These are phyloP conservation scores for Varanus komodoensis DNA, from an alignment of 2,113 vertebrate species.

Conservation along the genomic window DNA sequence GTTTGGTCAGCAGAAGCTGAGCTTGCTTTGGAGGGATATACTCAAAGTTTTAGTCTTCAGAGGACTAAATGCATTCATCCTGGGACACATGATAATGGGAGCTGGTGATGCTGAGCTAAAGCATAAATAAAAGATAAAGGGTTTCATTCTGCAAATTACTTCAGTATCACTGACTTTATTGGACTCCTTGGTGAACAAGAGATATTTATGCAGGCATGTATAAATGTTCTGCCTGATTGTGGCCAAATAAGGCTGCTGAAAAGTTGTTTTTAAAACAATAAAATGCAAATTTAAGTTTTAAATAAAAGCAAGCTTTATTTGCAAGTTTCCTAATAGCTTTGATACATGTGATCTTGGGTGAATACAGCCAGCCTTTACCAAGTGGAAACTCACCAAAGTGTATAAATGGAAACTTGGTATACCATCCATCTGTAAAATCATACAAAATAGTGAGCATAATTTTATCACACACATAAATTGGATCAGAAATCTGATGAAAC, in stretches of 20 bases:
- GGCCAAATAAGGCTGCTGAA: background rate
- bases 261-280: background rate
- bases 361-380: background rate
- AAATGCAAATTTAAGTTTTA: background rate
- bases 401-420: background rate
- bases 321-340: background rate
- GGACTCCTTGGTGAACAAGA: background rate
- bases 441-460: background rate
- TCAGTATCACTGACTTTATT: slow-evolving; percentile 9
- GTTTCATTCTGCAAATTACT: slow-evolving; percentile 52
- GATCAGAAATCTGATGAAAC: slow-evolving; percentile 4
- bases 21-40: slow-evolving; percentile 43
- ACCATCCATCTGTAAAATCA: background rate
- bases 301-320: background rate
- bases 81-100: slow-evolving; percentile 1
- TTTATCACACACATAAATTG: background rate
- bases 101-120: slow-evolving; percentile 39
- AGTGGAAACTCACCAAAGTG: background rate
- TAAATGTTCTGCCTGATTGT: background rate
- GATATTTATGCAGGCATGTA: background rate
- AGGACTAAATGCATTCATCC: slow-evolving; percentile 47
- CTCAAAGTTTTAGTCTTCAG: slow-evolving; percentile 38
- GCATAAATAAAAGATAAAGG: slow-evolving; percentile 8
- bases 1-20: slow-evolving; percentile 49
- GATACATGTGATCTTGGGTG: background rate